Conservation (phyloP, 2,113 vertebrate species). For the Misgurnus mizolepis region DNA sequence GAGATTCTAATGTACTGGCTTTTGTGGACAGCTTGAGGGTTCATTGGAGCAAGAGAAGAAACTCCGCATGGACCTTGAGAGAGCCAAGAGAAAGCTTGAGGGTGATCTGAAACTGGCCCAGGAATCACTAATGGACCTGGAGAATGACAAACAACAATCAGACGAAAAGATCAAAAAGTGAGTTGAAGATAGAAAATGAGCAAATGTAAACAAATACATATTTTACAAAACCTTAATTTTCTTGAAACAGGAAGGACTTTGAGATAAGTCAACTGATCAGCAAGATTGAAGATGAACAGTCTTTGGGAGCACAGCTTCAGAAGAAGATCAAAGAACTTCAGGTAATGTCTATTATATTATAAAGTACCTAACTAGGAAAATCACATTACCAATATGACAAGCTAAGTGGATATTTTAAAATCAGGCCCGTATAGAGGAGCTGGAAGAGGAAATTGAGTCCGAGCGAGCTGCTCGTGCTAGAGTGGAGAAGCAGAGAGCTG, state of each 20-base stretch:
- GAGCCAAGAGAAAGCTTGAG: conserved; percentile 62
- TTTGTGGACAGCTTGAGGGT: conserved; percentile 73
- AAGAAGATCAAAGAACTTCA: conserved; percentile 2
- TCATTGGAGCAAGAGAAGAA: conserved; percentile 92
- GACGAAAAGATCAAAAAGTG: conserved; percentile 48
- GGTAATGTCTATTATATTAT: too few species aligned
- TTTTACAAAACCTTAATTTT: neutral
- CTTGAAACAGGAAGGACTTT: too few species aligned
- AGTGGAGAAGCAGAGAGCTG: conserved; percentile 80
- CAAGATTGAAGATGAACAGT: too few species aligned
- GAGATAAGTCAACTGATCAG: too few species aligned
- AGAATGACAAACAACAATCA: conserved; percentile 53
- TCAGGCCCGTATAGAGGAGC: conserved; percentile 71
- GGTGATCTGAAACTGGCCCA: conserved; percentile 69
- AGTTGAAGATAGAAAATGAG: neutral
- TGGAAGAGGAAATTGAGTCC: conserved; percentile 87
- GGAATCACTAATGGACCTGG: conserved; percentile 69
- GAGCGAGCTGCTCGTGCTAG: conserved; percentile 81
- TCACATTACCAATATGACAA: neutral
- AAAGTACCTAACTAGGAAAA: neutral
- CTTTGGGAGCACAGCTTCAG: too few species aligned
- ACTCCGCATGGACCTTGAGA: conserved; percentile 79
- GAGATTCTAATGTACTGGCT: too few species aligned
- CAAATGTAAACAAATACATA: neutral
- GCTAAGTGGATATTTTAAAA: neutral